A percentile compares a stretch with the other conserved stretches of the same genome.
Evolutionary conservation across 2,113 vertebrate genomes (phyloP).

Genomic region (Myrmecobius fasciatus): DNA sequence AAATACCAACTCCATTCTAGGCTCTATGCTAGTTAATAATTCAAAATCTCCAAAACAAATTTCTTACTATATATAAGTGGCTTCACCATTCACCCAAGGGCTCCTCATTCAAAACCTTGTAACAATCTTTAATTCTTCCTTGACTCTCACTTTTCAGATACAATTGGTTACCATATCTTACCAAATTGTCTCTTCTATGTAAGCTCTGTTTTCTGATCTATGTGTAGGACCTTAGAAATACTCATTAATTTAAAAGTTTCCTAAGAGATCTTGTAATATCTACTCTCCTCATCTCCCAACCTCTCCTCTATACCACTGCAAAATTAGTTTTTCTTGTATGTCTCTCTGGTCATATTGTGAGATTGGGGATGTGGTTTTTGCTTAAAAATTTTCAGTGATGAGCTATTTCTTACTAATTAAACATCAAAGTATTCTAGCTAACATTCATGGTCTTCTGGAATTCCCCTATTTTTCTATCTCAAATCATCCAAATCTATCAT

Average conservation of each 20-base stretch:
- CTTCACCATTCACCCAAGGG: not conserved
- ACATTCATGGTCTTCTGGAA: not conserved
- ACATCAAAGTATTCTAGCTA: not conserved
- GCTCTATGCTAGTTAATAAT: not conserved
- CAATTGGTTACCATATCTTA: not conserved
- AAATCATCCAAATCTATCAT: not conserved
- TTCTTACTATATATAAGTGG: not conserved
- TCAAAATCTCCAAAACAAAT: not conserved
- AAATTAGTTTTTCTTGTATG: not conserved
- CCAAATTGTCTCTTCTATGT: not conserved
- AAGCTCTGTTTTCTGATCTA: not conserved
- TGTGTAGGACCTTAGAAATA: not conserved
- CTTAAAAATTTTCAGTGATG: not conserved
- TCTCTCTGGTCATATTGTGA: not conserved
- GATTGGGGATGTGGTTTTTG: not conserved
- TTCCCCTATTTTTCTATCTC: not conserved
- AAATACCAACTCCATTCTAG: not conserved
- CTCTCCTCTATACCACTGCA: not conserved
- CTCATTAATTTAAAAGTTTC: not conserved
- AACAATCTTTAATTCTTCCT: not conserved
- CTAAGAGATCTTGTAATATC: not conserved
- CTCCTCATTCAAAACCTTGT: not conserved
- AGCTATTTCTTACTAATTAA: not conserved
- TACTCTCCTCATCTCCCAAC: not conserved
- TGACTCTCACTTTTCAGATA: not conserved